These are phyloP conservation scores for Palythoa heliodiscus DNA, from an alignment of 92 coral and sea anemone genomes.

Conservation along the genomic window DNA sequence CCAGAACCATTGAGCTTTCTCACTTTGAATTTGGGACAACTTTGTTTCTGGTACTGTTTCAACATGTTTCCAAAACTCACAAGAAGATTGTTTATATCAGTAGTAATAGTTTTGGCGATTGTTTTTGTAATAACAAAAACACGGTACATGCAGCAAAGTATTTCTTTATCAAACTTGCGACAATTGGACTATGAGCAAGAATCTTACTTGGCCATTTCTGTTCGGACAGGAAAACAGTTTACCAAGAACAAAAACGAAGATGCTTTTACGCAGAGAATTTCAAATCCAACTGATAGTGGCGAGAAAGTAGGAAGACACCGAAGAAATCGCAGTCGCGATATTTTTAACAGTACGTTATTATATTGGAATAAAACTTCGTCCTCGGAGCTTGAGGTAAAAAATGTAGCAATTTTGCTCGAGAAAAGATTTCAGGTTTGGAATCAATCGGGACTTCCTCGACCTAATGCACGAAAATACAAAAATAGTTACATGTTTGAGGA, in stretches of 20 bases:
- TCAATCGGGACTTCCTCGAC: not conserved
- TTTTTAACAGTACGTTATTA: not conserved
- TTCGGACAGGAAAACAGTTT: not conserved
- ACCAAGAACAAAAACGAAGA: not conserved
- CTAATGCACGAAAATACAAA: not conserved
- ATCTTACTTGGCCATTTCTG: not conserved
- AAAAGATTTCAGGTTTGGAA: not conserved
- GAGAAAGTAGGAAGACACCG: not conserved
- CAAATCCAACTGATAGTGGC: not conserved
- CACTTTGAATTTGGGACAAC: too few relatives aligned
- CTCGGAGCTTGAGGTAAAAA: not conserved
- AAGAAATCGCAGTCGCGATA: too few relatives aligned
- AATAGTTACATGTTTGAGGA: not conserved
- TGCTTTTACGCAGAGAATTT: not conserved
- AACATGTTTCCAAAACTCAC: slow-evolving; percentile 2
- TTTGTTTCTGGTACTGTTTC: not conserved
- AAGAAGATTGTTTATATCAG: slow-evolving; percentile 6
- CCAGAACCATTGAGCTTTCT: too few relatives aligned
- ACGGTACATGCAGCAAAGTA: not conserved
- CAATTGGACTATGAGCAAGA: not conserved
- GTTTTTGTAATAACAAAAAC: not conserved
- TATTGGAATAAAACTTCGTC: not conserved
- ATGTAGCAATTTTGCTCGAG: not conserved
- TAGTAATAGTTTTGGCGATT: not conserved
- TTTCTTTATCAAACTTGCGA: not conserved